Evolutionary conservation across 2,113 vertebrate genomes (phyloP), one percentile per base, ranked within the genome.

Genomic region (Oreochromis spilurus): DNA sequence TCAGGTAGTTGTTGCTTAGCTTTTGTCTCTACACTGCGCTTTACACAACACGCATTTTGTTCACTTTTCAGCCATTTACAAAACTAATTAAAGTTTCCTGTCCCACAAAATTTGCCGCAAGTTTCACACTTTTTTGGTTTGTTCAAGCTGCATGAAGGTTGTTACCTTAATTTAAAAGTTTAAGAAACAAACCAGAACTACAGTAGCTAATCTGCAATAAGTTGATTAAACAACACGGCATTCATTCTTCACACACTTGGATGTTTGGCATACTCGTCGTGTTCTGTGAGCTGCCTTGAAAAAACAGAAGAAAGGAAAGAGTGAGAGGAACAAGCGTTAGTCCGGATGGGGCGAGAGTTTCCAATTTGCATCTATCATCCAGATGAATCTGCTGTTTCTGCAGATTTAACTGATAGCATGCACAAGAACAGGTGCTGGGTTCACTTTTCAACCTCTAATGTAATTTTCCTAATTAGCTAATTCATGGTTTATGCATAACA

Each of bases 11-110:
- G 60, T 81, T 62, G 62, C 82, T 65, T 87, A 54, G 60, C 45
- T 72, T 81, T 55, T 70, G 54, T 81, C 62, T 86, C 75, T 82
- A 31, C 21, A 16, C 54, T 70, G 48, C 29, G 12, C 86, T 91
- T 92, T 83, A 60, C 38, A 86, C 81, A 78, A 38, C 92, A 55
- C 31, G 17, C 86, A 85, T 90, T 85, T 86, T 81, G 62, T 83
- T 91, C 89, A 84, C 87, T 67, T 67, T 80, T 70, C 84, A 92
- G 65, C 89, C 78, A 86, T 93, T 91, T 93, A 85, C 72, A 90
- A 95, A 95, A 94, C 90, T 90, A 95, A 94, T 96, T 92, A 91
- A 94, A 93, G 77, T 91, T 91, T 88, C 84, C 83, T 48, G 45
- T 62, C 86, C 83, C 87, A 75, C 82, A 90, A 92, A 94, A 92